Percentiles rank a stretch among this genome's conserved stretches.
Evolutionary conservation across 2,113 vertebrate genomes (phyloP).

Genomic region (Amazona vittata): DNA sequence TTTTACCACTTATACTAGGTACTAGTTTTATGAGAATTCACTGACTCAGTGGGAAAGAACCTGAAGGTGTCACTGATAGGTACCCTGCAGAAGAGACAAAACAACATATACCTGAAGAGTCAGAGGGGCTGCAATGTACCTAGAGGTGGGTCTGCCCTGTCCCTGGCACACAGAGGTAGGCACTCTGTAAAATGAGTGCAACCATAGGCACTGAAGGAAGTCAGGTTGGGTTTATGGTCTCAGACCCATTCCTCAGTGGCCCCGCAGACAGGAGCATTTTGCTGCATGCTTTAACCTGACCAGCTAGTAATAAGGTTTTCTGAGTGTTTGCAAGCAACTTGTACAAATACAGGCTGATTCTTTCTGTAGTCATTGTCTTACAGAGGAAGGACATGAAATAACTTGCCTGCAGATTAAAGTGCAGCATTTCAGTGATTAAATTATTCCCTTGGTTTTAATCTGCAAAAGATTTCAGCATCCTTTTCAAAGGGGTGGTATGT

Average conservation of each 20-base stretch:
- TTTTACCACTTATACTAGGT: not conserved
- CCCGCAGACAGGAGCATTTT: not conserved
- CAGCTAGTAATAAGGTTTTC: not conserved
- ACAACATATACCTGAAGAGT: not conserved
- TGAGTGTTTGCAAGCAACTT: not conserved
- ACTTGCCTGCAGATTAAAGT: not conserved
- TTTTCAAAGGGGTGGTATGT: not conserved
- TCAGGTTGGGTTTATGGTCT: not conserved
- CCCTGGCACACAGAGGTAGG: accelerated
- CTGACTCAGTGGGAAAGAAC: not conserved
- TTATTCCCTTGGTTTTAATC: not conserved
- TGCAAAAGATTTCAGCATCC: not conserved
- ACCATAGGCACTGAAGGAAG: not conserved
- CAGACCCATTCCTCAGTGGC: not conserved
- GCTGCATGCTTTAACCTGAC: not conserved
- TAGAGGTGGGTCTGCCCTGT: not conserved
- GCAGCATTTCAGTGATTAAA: not conserved
- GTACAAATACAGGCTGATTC: not conserved
- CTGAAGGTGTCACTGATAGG: not conserved
- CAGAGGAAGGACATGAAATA: not conserved
- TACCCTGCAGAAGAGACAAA: not conserved
- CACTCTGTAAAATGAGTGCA: too few species aligned
- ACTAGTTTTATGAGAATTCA: not conserved
- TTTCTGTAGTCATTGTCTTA: not conserved
- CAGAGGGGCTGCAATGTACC: not conserved